phyloP scores from a whole-genome alignment of 2,113 vertebrate species.

The Puffinus mauretanicus region DNA sequence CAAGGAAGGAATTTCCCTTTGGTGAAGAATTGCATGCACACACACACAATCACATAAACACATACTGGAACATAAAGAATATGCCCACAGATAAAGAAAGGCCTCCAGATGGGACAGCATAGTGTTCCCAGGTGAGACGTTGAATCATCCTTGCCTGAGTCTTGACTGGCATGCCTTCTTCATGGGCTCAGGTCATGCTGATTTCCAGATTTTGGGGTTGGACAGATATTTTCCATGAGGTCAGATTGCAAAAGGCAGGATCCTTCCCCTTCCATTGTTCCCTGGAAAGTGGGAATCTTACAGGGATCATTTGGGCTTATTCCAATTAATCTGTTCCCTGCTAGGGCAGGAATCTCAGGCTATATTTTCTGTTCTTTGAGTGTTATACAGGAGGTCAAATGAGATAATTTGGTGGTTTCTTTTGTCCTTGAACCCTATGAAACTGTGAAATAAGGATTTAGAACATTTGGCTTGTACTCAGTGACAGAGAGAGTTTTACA shows the following conservation, averaged over 20 bases:
- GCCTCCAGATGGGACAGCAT: neutral
- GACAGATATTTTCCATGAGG: neutral
- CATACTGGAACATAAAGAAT: neutral
- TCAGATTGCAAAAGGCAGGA: neutral
- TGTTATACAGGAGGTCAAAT: neutral
- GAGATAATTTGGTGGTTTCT: neutral
- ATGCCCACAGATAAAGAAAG: neutral
- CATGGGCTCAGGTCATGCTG: neutral
- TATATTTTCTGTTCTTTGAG: neutral
- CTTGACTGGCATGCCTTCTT: neutral
- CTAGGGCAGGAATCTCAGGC: neutral
- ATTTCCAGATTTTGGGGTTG: neutral
- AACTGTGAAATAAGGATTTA: neutral
- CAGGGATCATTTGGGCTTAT: neutral
- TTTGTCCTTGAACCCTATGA: neutral
- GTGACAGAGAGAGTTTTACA: neutral
- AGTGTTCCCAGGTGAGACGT: neutral
- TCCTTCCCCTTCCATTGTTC: neutral
- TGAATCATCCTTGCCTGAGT: neutral
- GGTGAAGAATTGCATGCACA: neutral
- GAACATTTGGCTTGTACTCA: neutral
- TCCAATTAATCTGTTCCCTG: neutral
- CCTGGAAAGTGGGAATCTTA: neutral
- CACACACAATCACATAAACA: neutral
- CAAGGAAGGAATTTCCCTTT: neutral